Percentiles rank a stretch among this genome's conserved stretches.
These are phyloP conservation scores for Agriopis aurantiaria DNA, from an alignment of 2,888 invertebrate species.

Conservation along the genomic window DNA sequence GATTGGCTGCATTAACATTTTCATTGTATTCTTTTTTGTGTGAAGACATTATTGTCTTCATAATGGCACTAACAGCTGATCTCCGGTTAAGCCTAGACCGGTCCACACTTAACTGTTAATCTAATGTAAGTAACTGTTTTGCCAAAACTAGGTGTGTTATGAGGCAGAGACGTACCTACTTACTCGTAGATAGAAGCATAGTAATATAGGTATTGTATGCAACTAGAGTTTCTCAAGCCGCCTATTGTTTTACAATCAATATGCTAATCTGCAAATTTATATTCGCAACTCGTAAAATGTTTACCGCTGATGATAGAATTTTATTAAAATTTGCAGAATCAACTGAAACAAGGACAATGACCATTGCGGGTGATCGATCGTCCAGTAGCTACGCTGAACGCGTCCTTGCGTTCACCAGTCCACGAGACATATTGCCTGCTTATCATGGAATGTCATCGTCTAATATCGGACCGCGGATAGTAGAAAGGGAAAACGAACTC, in stretches of 20 bases:
- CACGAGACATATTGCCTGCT: slow-evolving; percentile 67
- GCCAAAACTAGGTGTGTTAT: slow-evolving; percentile 47
- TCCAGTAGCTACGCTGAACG: slow-evolving; percentile 55
- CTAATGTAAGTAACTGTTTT: slow-evolving; percentile 49
- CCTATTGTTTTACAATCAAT: slow-evolving; percentile 51
- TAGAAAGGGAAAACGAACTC: slow-evolving; percentile 73
- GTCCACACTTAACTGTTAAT: slow-evolving; percentile 53
- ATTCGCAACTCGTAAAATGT: slow-evolving; percentile 42
- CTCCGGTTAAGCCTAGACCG: slow-evolving; percentile 50
- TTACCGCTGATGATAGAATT: slow-evolving; percentile 46
- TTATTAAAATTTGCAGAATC: slow-evolving; percentile 46
- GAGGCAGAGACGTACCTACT: slow-evolving; percentile 12
- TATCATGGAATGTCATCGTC: slow-evolving; percentile 80
- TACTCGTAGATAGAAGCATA: not conserved
- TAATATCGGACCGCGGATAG: slow-evolving; percentile 62
- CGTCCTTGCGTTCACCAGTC: slow-evolving; percentile 80
- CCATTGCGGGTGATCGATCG: slow-evolving; percentile 51
- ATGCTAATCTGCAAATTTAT: slow-evolving; percentile 35
- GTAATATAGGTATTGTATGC: slow-evolving; percentile 1
- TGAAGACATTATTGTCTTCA: slow-evolving; percentile 25
- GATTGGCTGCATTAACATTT: slow-evolving; percentile 17
- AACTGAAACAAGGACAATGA: slow-evolving; percentile 49
- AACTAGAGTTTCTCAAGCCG: slow-evolving; percentile 35
- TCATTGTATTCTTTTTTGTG: slow-evolving; percentile 31
- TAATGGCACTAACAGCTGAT: slow-evolving; percentile 59